Evolutionary conservation across 1,140 invertebrate genomes (phyloP).

Genomic region (Eumaeus atala): DNA sequence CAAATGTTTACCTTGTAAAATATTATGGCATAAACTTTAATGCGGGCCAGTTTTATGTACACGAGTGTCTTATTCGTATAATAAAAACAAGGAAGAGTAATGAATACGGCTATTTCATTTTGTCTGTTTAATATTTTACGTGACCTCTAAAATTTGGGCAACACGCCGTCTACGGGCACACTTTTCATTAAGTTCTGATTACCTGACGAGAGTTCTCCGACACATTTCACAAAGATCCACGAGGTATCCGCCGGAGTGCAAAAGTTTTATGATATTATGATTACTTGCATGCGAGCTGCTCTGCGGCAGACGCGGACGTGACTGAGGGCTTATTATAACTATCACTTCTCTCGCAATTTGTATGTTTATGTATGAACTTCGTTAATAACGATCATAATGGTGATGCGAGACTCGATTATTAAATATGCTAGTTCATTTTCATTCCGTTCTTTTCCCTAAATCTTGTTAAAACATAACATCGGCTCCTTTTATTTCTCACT

Average conservation of each 20-base stretch:
- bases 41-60: slow-evolving; percentile 63
- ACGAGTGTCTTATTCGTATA: slow-evolving; percentile 68
- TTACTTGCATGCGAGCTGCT: slow-evolving; percentile 54
- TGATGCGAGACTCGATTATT: slow-evolving; percentile 12
- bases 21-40: slow-evolving; percentile 38
- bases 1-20: too few relatives aligned
- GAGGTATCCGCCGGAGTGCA: slow-evolving; percentile 62
- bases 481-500: too few relatives aligned
- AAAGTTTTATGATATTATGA: slow-evolving; percentile 71
- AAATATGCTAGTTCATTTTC: neutral
- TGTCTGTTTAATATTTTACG: slow-evolving; percentile 73
- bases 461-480: too few relatives aligned
- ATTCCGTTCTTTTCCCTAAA: too few relatives aligned
- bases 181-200: slow-evolving; percentile 73
- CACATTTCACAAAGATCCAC: slow-evolving; percentile 47
- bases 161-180: slow-evolving; percentile 46
- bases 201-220: slow-evolving; percentile 49
- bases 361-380: slow-evolving; percentile 4
- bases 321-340: slow-evolving; percentile 21
- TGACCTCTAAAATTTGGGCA: slow-evolving; percentile 71
- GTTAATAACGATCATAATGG: slow-evolving; percentile 17
- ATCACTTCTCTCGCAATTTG: neutral
- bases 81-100: slow-evolving; percentile 71
- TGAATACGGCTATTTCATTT: slow-evolving; percentile 71
- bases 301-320: slow-evolving; percentile 35